Conservation (phyloP, 2,797 vertebrate species). For the Mus caroli region DNA sequence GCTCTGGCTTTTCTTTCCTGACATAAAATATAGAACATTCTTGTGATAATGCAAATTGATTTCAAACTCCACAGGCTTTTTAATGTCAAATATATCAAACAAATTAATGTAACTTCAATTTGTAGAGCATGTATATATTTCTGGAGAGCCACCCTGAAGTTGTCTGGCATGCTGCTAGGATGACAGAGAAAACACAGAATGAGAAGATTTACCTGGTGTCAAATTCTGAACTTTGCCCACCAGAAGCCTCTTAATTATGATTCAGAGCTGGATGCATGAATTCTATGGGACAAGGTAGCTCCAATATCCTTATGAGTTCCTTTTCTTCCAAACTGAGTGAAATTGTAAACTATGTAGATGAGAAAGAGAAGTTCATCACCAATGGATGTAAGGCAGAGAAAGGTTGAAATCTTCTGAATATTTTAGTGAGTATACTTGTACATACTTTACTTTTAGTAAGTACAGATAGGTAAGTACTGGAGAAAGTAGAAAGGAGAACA, state of each 20-base stretch:
- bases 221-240: neutral
- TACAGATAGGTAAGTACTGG: neutral
- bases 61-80: constrained; percentile 63
- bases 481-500: neutral
- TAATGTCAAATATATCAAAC: constrained; percentile 63
- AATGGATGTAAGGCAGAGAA: neutral
- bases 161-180: neutral
- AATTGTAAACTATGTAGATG: neutral
- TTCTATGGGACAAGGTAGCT: neutral
- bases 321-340: neutral
- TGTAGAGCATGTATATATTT: constrained; percentile 5
- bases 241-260: neutral
- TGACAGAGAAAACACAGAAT: neutral
- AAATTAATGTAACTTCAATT: constrained; percentile 57
- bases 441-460: neutral
- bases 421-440: neutral
- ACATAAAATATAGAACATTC: constrained; percentile 43
- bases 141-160: constrained; percentile 10
- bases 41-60: constrained; percentile 61
- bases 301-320: neutral
- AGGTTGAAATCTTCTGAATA: neutral
- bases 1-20: constrained; percentile 60
- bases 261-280: neutral
- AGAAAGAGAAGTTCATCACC: neutral
- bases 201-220: neutral